These are phyloP conservation scores for Aplodontia rufa DNA, from an alignment of 2,113 vertebrate genomes.

Conservation along the genomic window DNA sequence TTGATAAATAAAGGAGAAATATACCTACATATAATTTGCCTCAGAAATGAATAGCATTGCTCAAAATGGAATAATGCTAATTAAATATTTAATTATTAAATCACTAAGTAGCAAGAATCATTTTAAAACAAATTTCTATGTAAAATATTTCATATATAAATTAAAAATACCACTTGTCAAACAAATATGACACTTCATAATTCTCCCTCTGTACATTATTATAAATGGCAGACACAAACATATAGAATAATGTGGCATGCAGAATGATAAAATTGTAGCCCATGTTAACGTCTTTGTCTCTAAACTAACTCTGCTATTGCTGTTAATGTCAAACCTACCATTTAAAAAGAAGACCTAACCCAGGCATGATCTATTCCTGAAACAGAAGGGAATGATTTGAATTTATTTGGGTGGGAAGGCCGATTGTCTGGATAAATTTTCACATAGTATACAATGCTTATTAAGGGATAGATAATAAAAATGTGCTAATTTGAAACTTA, in stretches of 20 bases:
- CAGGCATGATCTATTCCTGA: background rate
- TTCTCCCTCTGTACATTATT: background rate
- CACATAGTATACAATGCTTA: background rate
- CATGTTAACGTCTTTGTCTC: background rate
- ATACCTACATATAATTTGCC: background rate
- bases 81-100: background rate
- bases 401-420: background rate
- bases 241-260: background rate
- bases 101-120: background rate
- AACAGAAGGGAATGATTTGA: background rate
- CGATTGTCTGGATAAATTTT: background rate
- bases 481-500: background rate
- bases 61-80: background rate
- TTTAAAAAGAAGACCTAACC: background rate
- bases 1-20: background rate
- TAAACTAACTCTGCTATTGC: background rate
- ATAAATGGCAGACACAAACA: background rate
- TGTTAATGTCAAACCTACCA: background rate
- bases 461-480: background rate
- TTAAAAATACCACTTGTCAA: background rate
- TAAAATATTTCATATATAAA: background rate
- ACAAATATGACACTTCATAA: background rate
- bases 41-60: background rate
- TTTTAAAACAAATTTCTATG: conserved; percentile 20
- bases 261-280: background rate